Evolutionary conservation across 2,797 vertebrate genomes (phyloP).

Genomic region (Mycteria americana): DNA sequence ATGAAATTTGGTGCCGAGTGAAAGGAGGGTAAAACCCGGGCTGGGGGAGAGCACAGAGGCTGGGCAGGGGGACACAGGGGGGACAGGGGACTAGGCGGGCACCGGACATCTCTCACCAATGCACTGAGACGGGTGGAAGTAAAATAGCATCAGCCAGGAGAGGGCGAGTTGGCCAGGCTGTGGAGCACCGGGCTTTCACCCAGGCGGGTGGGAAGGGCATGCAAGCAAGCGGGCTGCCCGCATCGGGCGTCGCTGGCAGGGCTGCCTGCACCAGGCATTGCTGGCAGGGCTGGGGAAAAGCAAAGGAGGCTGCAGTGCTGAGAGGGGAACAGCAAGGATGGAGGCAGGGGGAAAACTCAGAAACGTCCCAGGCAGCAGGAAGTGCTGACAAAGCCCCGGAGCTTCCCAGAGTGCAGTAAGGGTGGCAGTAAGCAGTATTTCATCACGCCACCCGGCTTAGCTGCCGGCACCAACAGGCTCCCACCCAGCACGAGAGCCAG

Average conservation of each 20-base stretch:
- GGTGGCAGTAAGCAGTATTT: conserved; percentile 6
- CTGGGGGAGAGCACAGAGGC: background rate
- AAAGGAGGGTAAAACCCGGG: background rate
- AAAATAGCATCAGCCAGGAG: background rate
- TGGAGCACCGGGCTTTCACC: background rate
- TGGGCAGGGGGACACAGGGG: background rate
- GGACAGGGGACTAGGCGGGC: background rate
- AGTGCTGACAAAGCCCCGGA: conserved; percentile 5
- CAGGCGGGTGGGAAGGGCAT: background rate
- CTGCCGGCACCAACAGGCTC: background rate
- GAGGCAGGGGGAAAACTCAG: background rate
- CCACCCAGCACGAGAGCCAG: background rate
- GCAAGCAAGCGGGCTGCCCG: background rate
- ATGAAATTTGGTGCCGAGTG: background rate
- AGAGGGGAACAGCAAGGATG: background rate
- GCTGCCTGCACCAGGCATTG: background rate
- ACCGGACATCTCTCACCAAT: background rate
- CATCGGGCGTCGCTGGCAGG: background rate
- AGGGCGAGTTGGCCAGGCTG: background rate
- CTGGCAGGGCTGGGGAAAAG: background rate
- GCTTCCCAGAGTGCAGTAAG: conserved; percentile 22
- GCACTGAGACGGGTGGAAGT: background rate
- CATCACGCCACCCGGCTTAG: background rate
- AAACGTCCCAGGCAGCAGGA: background rate
- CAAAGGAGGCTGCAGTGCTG: background rate